A percentile compares a stretch with the other conserved stretches of the same genome.
phyloP scores from a whole-genome alignment of 2,797 vertebrate species.

The Anomalospiza imberbis region DNA sequence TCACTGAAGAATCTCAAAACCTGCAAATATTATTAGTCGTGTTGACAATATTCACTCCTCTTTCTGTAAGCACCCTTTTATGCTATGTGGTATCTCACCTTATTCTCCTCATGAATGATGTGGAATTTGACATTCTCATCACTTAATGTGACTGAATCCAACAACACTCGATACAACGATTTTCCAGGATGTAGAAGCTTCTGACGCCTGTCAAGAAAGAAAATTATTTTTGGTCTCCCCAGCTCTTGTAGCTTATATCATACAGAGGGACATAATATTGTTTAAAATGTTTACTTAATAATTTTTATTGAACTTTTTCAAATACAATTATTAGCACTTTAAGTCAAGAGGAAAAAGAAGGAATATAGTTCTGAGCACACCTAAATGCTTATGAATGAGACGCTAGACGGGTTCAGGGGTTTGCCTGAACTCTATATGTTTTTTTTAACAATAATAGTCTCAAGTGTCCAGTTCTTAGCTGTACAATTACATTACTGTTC shows the following conservation, averaged over 20 bases:
- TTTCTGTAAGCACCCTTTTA: background rate
- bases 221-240: background rate
- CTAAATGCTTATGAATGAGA: background rate
- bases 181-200: conserved; percentile 71
- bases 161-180: conserved; percentile 72
- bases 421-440: background rate
- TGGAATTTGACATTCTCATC: conserved; percentile 78
- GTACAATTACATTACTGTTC: background rate
- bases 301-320: background rate
- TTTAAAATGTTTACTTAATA: background rate
- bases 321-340: background rate
- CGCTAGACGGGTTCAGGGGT: background rate
- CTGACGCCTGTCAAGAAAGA: conserved; percentile 79
- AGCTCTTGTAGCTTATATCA: background rate
- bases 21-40: background rate
- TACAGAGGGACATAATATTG: background rate
- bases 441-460: background rate
- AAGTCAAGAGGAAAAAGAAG: background rate
- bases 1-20: background rate
- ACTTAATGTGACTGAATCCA: conserved; percentile 80
- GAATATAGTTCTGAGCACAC: background rate
- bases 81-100: conserved; percentile 74
- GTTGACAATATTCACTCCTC: background rate
- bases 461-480: background rate
- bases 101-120: conserved; percentile 73